Percentiles rank a stretch among this genome's conserved stretches.
Conservation (phyloP, 2,888 invertebrate genomes). For the Ceraclea dissimilis region DNA sequence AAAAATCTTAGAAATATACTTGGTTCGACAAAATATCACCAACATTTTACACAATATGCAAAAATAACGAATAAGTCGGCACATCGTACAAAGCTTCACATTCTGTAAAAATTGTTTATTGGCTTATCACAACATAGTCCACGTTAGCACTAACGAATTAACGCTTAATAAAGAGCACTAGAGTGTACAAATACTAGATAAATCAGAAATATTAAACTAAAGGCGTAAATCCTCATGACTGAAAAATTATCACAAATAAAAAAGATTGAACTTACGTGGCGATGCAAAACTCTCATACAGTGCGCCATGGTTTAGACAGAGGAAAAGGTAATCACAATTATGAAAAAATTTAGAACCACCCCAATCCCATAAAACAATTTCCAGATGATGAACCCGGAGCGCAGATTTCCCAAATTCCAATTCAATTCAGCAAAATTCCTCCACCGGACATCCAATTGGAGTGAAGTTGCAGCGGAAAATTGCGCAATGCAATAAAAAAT, state of each 20-base stretch:
- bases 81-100: no score
- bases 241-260: no score
- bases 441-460: background rate
- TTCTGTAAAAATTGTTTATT: no score
- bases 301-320: slow-evolving; percentile 56
- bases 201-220: background rate
- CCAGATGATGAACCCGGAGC: background rate
- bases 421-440: background rate
- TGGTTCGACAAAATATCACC: background rate
- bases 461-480: background rate
- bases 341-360: background rate
- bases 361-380: background rate
- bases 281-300: slow-evolving; percentile 70
- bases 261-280: slow-evolving; percentile 51
- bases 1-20: background rate
- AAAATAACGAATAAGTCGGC: background rate
- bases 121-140: no score
- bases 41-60: background rate
- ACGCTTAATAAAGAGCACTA: background rate
- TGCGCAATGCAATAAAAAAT: no score
- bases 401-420: background rate
- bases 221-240: no score
- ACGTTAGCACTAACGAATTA: background rate
- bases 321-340: background rate
- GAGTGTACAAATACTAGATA: background rate